Conservation (phyloP, 2,113 vertebrate genomes). For the Bagarius yarrelli region DNA sequence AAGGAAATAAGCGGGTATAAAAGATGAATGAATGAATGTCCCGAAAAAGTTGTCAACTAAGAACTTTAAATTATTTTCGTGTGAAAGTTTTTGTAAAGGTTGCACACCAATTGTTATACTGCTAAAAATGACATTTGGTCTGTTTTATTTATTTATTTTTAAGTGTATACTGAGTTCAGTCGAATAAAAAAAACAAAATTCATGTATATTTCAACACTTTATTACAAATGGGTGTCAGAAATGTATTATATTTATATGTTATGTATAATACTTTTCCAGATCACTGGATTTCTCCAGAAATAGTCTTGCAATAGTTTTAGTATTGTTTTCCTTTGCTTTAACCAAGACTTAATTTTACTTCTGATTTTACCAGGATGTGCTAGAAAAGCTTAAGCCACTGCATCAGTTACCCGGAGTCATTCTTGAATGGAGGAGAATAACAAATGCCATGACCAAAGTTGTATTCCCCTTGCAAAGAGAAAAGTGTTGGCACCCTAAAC, state of each 20-base stretch:
- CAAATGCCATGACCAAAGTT: constrained; percentile 92
- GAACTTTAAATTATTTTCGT: neutral
- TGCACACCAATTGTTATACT: neutral
- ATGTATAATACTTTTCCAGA: no score
- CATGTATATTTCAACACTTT: no score
- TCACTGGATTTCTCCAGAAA: no score
- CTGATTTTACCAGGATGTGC: constrained; percentile 76
- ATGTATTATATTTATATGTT: neutral
- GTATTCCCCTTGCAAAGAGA: constrained; percentile 90
- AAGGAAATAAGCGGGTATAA: no score
- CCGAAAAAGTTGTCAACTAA: no score
- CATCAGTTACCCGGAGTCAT: constrained; percentile 89
- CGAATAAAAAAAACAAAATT: no score
- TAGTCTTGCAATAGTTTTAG: neutral
- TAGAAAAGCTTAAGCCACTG: constrained; percentile 86
- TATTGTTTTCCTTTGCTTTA: neutral
- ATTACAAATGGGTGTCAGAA: neutral
- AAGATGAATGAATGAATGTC: no score
- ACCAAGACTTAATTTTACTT: neutral
- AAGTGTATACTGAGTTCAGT: neutral
- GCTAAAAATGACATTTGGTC: neutral
- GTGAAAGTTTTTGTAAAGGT: neutral
- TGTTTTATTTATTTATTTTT: neutral
- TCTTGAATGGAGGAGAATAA: constrained; percentile 94
- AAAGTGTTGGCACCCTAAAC: constrained; percentile 72